These are phyloP conservation scores for Sminthurides bifidus DNA, from an alignment of 1,140 invertebrate genomes.

Conservation along the genomic window DNA sequence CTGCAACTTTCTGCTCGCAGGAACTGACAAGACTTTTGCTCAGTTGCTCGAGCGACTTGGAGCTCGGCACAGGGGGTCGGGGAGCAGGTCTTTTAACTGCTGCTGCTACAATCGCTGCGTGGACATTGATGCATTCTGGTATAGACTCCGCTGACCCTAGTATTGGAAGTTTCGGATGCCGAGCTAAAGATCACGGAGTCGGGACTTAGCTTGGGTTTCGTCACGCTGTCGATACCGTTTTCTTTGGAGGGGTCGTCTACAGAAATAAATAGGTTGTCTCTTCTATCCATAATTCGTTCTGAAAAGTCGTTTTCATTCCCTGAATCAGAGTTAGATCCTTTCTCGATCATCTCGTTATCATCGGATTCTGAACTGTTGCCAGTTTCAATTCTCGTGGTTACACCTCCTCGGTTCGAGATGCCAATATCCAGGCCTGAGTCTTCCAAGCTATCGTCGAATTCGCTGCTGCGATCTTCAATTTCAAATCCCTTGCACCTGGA, in stretches of 20 bases:
- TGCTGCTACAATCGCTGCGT: background rate
- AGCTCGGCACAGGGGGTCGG: background rate
- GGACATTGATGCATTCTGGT: constrained; percentile 16
- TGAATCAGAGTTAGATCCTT: constrained; percentile 26
- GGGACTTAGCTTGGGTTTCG: constrained; percentile 29
- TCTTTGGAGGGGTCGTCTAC: constrained; percentile 16
- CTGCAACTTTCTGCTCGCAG: too few species aligned
- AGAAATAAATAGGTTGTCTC: constrained; percentile 22
- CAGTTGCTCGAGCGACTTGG: too few species aligned
- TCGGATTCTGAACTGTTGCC: constrained; percentile 27
- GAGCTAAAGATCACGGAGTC: constrained; percentile 29
- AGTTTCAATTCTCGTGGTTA: background rate
- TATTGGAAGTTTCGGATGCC: constrained; percentile 24
- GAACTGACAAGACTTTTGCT: too few species aligned
- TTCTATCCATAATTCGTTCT: constrained; percentile 9
- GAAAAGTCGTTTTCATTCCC: constrained; percentile 29
- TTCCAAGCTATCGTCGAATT: constrained; percentile 30
- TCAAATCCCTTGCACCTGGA: background rate
- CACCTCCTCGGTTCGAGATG: background rate
- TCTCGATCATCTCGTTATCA: constrained; percentile 11
- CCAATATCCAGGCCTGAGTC: constrained; percentile 30
- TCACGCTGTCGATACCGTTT: background rate
- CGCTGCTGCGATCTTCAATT: background rate
- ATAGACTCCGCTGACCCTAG: constrained; percentile 28
- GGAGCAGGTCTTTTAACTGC: constrained; percentile 18